Base-by-base conservation (phyloP, 2,888 invertebrate genomes). In the Leptopterna dolabrata region DNA sequence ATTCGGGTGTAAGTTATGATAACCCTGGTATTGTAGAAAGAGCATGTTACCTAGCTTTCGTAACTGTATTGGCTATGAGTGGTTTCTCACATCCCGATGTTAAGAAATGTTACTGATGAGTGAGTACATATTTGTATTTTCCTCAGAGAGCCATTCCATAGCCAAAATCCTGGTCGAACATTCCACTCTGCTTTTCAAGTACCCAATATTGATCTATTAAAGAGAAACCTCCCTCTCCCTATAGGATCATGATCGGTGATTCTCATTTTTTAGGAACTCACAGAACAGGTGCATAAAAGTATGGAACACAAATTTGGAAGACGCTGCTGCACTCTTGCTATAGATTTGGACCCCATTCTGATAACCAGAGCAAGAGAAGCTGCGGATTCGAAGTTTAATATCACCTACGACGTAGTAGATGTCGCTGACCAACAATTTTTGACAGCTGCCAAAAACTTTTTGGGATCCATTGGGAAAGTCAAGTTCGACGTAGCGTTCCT, bases 311-410 rank as follows among this genome's bases (percentile, higher is more conserved):
- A 11, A 14, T 78, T 24, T 9, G 41, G 71, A n/a, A 76, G 45
- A 19, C 19, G 90, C 3, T 29, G 86, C 36, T 30, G 47, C 24
- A 47, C 43, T 30, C 91, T 97, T 81, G 97, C 95, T 29, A 92
- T 97, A 19, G 97, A 97, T 91, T 94, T 97, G 87, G 97, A 97
- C 91, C 93, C 94, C 19, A 92, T 91, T 41, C 92, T 97, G 84
- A 95, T 97, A 88, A 90, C 94, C 90, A 93, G 96, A 91, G 96
- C 96, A 7, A 16, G 24, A 14, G 78, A 78, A 27, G 78, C 78
- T 14, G 43, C 43, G 0, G 27, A 0, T 92, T 92, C 24, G 11
- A n/a, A 29, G 9, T 63, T 63, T 6, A 93, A 94, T 90, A 93
- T 96, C 30, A 91, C 91, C 76, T 96, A 94, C 91, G 90, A 92